Base-by-base conservation (phyloP, 2,888 invertebrate species). In the Agrotis puta region DNA sequence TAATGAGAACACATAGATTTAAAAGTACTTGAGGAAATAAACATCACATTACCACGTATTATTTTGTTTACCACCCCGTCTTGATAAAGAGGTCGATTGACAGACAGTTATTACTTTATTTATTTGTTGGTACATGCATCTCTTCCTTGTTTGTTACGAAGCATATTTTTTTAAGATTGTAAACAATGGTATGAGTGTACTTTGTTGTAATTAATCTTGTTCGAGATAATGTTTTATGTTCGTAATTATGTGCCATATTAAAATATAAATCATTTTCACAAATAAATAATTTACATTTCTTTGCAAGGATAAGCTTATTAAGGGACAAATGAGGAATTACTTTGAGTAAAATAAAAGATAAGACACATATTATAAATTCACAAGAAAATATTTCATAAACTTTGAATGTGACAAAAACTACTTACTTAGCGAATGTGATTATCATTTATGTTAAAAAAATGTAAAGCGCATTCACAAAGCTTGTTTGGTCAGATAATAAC, bases 101-200 rank as follows among this genome's bases (percentile, higher is more conserved):
- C 72, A 67, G 53, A 62, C 27, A 61, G 16, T 63, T 27, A 54
- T 82, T 14, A 47, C 18, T 63, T 64, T 70, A 65, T 77, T 50
- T 67, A 59, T 62, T 51, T 69, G 11, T 13, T 56, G 39, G 48
- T 67, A 73, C 53, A 75, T 75, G 70, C 83, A 72, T 43, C 70
- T 82, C 79, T 82, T 85, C 79, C 85, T 85, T 45, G 58, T 62
- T 58, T 70, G 27, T 61, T 24, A 56, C 33, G 47, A 70, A 77
- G 58, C 54, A 51, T 65, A 45, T 54, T 56, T 58, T 78, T 65
- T 63, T 48, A 13, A 56, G 20, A 11, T 54, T 27, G 27, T n/a
- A 43, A 64, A 47, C 48, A 27, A 77, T 59, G 33, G 13, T n/a
- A 18, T n/a, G 7, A 33, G 1, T 39, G 2, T 39, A 24, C 33